phyloP scores from a whole-genome alignment of 2,797 vertebrate species.

The Lacerta bilineata region DNA sequence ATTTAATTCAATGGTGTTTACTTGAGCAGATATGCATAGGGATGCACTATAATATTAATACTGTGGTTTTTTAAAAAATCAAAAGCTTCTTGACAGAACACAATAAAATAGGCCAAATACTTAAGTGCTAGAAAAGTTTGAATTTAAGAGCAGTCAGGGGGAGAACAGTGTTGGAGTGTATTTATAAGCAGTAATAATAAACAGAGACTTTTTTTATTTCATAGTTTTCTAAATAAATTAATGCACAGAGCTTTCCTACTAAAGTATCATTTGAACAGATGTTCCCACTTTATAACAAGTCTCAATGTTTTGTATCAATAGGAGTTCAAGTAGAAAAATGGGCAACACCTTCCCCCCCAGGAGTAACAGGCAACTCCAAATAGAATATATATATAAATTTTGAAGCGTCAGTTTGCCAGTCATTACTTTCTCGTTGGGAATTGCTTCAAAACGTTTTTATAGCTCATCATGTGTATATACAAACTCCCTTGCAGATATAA shows the following conservation, averaged over 20 bases:
- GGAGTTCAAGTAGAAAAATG: conserved; percentile 25
- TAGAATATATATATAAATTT: neutral
- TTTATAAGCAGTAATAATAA: conserved; percentile 32
- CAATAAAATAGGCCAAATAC: neutral
- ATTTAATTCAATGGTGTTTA: too few species aligned
- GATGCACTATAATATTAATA: too few species aligned
- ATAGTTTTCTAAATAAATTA: conserved; percentile 65
- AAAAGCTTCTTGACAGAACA: neutral
- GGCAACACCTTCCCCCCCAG: neutral
- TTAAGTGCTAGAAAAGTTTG: neutral
- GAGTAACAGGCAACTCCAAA: conserved; percentile 57
- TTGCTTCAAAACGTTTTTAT: conserved; percentile 70
- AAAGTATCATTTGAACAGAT: conserved; percentile 50
- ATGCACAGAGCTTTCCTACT: conserved; percentile 40
- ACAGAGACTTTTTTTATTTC: conserved; percentile 16
- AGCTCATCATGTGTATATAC: conserved; percentile 96
- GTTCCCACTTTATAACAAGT: neutral
- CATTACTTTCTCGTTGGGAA: conserved; percentile 32
- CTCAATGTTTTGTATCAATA: neutral
- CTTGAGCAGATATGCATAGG: too few species aligned
- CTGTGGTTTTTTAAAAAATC: neutral
- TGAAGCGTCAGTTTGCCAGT: conserved; percentile 38
- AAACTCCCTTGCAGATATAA: conserved; percentile 96
- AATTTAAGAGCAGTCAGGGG: neutral
- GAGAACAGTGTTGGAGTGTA: conserved; percentile 30